A percentile compares a stretch with the other conserved stretches of the same genome.
Conservation (phyloP, 2,888 invertebrate species). For the Emmelina monodactyla region DNA sequence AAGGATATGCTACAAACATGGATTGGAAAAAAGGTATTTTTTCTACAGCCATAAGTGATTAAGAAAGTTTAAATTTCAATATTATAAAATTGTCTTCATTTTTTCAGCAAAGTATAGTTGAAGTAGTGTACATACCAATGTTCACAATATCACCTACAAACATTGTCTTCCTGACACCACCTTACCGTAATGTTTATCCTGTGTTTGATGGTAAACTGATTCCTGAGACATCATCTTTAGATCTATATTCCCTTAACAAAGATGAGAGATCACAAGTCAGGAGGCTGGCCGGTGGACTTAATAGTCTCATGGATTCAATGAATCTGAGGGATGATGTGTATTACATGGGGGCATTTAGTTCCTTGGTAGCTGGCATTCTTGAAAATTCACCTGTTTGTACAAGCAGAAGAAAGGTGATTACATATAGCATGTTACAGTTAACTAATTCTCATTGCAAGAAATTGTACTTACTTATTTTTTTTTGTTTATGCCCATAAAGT, state of each 20-base stretch:
- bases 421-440: too few species aligned
- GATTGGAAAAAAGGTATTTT: conserved; percentile 69
- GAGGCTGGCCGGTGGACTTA: conserved; percentile 54
- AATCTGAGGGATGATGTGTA: conserved; percentile 72
- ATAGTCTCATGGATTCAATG: conserved; percentile 65
- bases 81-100: too few species aligned
- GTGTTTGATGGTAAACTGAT: conserved; percentile 40
- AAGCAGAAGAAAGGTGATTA: conserved; percentile 64
- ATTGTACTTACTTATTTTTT: too few species aligned
- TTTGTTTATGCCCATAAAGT: too few species aligned
- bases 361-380: conserved; percentile 65
- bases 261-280: conserved; percentile 45
- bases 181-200: conserved; percentile 66
- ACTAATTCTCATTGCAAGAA: too few species aligned
- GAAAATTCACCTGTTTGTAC: conserved; percentile 64
- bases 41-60: too few species aligned
- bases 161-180: conserved; percentile 69
- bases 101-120: conserved; percentile 66
- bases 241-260: conserved; percentile 37
- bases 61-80: too few species aligned
- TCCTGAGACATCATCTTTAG: conserved; percentile 32
- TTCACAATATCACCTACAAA: conserved; percentile 65
- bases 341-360: conserved; percentile 69
- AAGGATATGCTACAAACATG: conserved; percentile 47
- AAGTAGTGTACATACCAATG: conserved; percentile 69